phyloP scores from a whole-genome alignment of 2,888 invertebrate genomes.

The Nephrotoma flavescens region DNA sequence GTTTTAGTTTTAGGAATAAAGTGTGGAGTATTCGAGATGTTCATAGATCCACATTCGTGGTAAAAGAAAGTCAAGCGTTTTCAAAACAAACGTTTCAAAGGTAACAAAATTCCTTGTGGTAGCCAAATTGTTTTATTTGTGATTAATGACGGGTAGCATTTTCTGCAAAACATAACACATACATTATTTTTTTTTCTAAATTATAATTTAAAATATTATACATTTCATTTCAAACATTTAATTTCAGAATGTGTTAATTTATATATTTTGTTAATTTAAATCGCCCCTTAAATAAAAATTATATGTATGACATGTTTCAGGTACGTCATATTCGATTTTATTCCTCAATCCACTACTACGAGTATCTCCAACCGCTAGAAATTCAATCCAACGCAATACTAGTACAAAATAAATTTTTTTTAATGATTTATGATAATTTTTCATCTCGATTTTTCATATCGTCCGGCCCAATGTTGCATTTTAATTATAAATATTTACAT shows the following conservation, averaged over 20 bases:
- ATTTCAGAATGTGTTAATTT: not conserved
- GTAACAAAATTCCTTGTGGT: not conserved
- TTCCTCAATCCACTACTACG: not conserved
- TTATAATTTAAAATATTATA: not conserved
- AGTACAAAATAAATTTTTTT: not conserved
- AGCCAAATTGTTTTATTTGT: not conserved
- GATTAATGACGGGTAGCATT: not conserved
- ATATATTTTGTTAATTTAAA: not conserved
- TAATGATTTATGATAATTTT: not conserved
- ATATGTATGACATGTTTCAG: not conserved
- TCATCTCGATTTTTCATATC: not conserved
- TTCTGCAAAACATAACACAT: not conserved
- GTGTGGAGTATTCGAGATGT: too few species aligned
- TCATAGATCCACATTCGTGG: too few species aligned
- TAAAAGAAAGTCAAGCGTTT: too few species aligned
- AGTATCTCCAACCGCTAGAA: not conserved
- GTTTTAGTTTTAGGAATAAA: too few species aligned
- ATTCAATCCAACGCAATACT: not conserved
- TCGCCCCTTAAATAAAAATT: not conserved
- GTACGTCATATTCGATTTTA: not conserved
- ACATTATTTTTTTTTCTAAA: not conserved
- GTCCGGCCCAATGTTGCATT: not conserved
- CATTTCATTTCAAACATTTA: not conserved
- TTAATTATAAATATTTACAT: not conserved
- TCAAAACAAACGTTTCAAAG: too few species aligned